Evolutionary conservation across 2,888 invertebrate species (phyloP).

Genomic region (Podotricha telesiphe): DNA sequence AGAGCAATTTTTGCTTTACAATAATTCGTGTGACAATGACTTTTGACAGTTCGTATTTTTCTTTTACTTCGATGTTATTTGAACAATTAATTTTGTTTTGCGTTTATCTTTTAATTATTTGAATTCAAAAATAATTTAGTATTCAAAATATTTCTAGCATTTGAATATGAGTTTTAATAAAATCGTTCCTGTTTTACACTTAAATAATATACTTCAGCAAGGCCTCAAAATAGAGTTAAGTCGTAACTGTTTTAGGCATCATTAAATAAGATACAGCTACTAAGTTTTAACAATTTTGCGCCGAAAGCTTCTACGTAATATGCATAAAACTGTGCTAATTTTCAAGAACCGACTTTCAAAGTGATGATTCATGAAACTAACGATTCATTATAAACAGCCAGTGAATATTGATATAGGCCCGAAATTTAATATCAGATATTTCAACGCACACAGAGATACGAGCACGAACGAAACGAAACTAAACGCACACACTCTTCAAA

Average conservation of each 20-base stretch:
- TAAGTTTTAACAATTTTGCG: background rate
- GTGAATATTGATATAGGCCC: conserved; percentile 70
- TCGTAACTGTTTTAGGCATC: conserved; percentile 2
- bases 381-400: conserved; percentile 39
- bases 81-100: too few species aligned
- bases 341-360: conserved; percentile 27
- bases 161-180: background rate
- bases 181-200: background rate
- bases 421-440: conserved; percentile 83
- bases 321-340: background rate
- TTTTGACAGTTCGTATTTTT: too few species aligned
- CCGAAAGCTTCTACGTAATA: background rate
- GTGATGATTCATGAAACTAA: conserved; percentile 30
- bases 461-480: conserved; percentile 52
- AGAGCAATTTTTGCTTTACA: too few species aligned
- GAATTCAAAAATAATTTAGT: background rate
- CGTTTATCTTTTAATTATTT: too few species aligned
- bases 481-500: conserved; percentile 65
- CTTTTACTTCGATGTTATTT: too few species aligned
- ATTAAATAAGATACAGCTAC: conserved; percentile 3
- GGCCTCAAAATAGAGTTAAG: background rate
- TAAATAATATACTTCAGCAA: background rate
- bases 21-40: too few species aligned
- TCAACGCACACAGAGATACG: conserved; percentile 51
- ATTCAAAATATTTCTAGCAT: background rate